A percentile compares a stretch with the other conserved stretches of the same genome.
Evolutionary conservation across 2,797 vertebrate species (phyloP).

Genomic region (Hemitrygon akajei): DNA sequence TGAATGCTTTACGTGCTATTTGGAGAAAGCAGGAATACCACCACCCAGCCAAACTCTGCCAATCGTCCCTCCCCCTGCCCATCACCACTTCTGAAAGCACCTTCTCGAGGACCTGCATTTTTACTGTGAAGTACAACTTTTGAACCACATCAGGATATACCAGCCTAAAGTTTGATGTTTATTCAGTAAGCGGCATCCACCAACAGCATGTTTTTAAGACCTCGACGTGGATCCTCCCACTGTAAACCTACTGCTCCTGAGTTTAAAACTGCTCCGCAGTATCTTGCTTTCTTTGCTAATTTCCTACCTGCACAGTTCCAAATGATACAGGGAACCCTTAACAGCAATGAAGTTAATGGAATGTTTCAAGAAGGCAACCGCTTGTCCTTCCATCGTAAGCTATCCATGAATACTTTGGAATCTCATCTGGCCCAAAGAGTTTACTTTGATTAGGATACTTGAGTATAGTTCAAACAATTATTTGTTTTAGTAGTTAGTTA

Average conservation of each 20-base stretch:
- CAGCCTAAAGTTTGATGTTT: not conserved
- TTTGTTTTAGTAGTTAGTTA: not conserved
- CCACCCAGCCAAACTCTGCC: not conserved
- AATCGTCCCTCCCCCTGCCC: not conserved
- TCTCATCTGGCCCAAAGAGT: not conserved
- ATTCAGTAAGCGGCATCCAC: not conserved
- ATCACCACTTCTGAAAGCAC: not conserved
- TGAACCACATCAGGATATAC: not conserved
- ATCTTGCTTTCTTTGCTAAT: too few species aligned
- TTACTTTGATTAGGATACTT: not conserved
- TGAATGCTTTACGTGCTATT: not conserved
- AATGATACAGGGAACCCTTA: not conserved
- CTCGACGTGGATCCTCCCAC: not conserved
- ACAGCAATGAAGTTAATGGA: not conserved
- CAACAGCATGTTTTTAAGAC: not conserved
- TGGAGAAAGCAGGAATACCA: not conserved
- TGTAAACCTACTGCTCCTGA: not conserved
- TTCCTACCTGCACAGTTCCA: not conserved
- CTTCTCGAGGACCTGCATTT: not conserved
- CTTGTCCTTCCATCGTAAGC: not conserved
- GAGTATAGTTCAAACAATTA: not conserved
- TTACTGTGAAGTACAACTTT: not conserved
- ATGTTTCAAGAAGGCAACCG: not conserved
- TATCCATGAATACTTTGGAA: not conserved
- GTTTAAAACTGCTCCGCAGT: not conserved